Conservation (phyloP, 2,113 vertebrate genomes). For the Pardalotus punctatus region DNA sequence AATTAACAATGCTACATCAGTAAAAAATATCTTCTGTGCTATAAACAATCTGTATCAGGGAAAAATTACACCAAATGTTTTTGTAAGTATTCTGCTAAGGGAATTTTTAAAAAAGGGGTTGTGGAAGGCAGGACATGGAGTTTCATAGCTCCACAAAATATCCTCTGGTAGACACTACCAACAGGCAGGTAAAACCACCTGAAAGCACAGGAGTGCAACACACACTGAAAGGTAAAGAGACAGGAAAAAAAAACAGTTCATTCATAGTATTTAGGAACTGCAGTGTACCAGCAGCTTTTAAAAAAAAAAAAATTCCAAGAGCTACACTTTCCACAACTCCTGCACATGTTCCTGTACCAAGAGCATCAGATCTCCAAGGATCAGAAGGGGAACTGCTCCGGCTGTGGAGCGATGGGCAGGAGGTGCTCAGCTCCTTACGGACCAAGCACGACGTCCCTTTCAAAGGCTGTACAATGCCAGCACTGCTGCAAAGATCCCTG, state of each 20-base stretch:
- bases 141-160: neutral
- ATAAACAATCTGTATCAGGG: neutral
- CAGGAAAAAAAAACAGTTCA: neutral
- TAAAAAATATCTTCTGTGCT: neutral
- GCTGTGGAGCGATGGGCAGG: fast-evolving
- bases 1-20: neutral
- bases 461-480: neutral
- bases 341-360: neutral
- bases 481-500: neutral
- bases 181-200: neutral
- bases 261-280: neutral
- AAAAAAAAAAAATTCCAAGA: neutral
- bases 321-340: neutral
- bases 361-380: neutral
- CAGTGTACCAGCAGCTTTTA: fast-evolving
- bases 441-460: neutral
- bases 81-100: neutral
- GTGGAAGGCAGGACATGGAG: neutral
- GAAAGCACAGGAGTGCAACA: neutral
- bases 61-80: neutral
- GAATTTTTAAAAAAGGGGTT: neutral
- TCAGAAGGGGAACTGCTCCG: fast-evolving
- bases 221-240: neutral
- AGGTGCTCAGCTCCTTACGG: fast-evolving
- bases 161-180: fast-evolving